phyloP scores from a whole-genome alignment of 1,140 invertebrate genomes.

The Zaprionus ornatus region DNA sequence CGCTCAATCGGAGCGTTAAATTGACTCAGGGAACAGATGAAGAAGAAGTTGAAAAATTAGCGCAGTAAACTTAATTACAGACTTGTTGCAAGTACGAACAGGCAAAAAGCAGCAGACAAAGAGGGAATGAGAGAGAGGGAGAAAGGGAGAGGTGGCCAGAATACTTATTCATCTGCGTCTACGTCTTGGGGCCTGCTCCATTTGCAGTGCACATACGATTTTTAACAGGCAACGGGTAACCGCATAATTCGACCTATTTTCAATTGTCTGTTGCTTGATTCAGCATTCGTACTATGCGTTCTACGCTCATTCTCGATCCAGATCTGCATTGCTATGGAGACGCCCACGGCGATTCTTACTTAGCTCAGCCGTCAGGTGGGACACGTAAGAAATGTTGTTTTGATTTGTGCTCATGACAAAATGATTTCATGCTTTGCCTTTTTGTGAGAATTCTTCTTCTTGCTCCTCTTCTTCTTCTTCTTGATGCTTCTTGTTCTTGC shows the following conservation, averaged over 20 bases:
- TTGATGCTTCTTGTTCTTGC: neutral
- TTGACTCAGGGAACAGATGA: neutral
- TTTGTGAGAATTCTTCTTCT: slow-evolving; percentile 22
- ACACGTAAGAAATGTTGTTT: slow-evolving; percentile 55
- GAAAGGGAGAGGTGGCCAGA: neutral
- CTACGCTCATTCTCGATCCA: neutral
- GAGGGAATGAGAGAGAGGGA: neutral
- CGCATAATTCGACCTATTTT: slow-evolving; percentile 9
- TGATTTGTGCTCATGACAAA: slow-evolving; percentile 65
- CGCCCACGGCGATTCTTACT: slow-evolving; percentile 19
- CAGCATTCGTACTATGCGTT: neutral
- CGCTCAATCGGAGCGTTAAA: slow-evolving; percentile 4
- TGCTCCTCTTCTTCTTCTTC: neutral
- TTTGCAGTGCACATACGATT: neutral
- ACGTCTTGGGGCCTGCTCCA: neutral
- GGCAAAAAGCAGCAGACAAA: neutral
- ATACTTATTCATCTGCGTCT: neutral
- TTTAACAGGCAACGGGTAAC: neutral
- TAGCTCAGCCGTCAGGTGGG: slow-evolving; percentile 20
- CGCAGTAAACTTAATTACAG: neutral
- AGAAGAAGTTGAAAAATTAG: neutral
- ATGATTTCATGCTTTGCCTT: slow-evolving; percentile 53
- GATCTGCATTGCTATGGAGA: slow-evolving; percentile 13
- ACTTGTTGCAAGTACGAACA: neutral
- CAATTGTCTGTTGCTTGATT: neutral